Evolutionary conservation across 2,113 vertebrate genomes (phyloP).

Genomic region (Gnathonemus longibarbis): DNA sequence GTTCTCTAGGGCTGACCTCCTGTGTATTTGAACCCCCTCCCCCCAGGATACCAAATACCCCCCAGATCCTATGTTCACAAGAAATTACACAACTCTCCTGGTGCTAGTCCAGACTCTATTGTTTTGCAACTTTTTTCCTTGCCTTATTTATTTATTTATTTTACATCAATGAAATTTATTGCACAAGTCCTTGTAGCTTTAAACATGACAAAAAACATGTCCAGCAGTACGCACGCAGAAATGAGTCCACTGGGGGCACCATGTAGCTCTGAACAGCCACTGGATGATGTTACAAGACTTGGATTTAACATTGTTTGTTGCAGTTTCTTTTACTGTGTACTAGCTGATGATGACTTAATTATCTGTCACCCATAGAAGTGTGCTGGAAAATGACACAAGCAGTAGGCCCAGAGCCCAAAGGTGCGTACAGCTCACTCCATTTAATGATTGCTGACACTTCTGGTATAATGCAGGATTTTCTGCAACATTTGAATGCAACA

Average conservation of each 20-base stretch:
- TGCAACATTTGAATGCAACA: background rate
- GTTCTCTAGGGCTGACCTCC: background rate
- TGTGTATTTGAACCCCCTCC: background rate
- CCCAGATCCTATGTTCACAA: background rate
- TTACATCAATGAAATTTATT: slow-evolving; percentile 8
- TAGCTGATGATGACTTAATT: background rate
- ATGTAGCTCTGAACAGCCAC: background rate
- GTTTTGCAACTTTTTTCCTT: slow-evolving; percentile 15
- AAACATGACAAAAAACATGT: background rate
- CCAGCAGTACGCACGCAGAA: background rate
- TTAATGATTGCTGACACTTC: background rate
- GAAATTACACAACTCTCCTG: background rate
- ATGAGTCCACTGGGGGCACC: background rate
- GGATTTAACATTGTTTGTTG: background rate
- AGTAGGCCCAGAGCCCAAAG: background rate
- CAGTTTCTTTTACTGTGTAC: background rate
- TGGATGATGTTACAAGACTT: background rate
- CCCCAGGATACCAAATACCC: background rate
- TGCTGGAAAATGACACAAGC: background rate
- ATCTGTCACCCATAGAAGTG: background rate
- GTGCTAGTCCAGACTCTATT: background rate
- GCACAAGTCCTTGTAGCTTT: background rate
- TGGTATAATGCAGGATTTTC: background rate
- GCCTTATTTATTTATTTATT: background rate
- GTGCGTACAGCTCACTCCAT: background rate